Evolutionary conservation across 2,113 vertebrate species (phyloP), one percentile per base, ranked within the genome.

Genomic region (Cyprinodon brontotheroides): DNA sequence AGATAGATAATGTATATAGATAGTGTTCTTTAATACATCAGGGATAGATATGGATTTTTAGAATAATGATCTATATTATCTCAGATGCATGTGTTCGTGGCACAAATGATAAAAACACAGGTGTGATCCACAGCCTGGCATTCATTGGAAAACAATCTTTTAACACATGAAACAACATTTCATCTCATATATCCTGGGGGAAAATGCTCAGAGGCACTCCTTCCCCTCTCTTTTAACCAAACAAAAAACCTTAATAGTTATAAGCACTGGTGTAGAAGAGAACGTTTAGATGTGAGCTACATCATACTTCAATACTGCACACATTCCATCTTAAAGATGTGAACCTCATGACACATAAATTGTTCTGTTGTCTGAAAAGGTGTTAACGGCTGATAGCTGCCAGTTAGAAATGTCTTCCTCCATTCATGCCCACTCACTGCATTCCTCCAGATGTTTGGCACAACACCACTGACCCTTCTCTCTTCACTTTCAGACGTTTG

Each of bases 391-490:
- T 73, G 67, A 80, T 39, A 47, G 62, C 41, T 73, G 57, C 70
- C 71, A 66, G 47, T n/a, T 48, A 70, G 61, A 71, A 66, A 57
- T 37, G 43, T 15, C 62, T 0, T 4, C 29, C 69, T 70, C 73
- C 22, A 29, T 29, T 29, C 29, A 11, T 79, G 70, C 84, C 72
- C 68, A 11, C 65, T 61, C 60, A 69, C 13, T 79, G 69, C 86
- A 89, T 88, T 91, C 88, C 84, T 75, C 59, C 45, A 75, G 11
- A 63, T 17, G 78, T 87, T 87, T 87, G 89, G 82, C 85, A 29
- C 69, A 20, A 67, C 60, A 83, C 72, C 77, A 68, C 81, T 79
- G 68, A 48, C 62, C 86, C 79, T 45, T 81, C 81, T 79, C 41
- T 88, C 83, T 40, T 88, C 83, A 61, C 82, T 62, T 64, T 83